Base-by-base conservation (phyloP, 53 echinoderm and acorn worm genomes). In the Mesocentrotus franciscanus region DNA sequence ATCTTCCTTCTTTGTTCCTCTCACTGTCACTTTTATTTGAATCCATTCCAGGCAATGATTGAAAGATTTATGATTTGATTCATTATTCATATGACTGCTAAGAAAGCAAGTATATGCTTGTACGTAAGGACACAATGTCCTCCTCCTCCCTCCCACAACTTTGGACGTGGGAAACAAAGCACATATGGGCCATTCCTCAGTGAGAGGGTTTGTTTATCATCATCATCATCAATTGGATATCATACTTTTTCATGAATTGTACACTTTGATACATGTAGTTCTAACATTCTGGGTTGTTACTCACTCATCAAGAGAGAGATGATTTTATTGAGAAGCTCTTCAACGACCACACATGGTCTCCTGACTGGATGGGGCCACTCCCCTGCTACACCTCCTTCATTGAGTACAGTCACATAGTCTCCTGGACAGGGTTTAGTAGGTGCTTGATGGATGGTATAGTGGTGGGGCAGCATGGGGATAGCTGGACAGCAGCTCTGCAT, bases 401-500 rank as follows among this genome's bases (percentile, higher is more conserved):
- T 99, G 85, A 99, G 95, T 36, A 99, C 90, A 59, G 96, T 33
- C 14, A 95, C 92, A 29, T 94, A 66, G 42, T 85, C 87, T 9
- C 75, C 24, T 22, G 85, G 85, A 55, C 8, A 0, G 60, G 60
- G 30, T 35, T 60, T 27, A 42, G 96, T 33, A 10, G 95, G 61
- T 29, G 83, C 8, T 18, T 29, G 18, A 56, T 83, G 87, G 62
- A 42, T n/a, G 17, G 79, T 56, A 4, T 61, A 90, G n/a, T 78
- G 87, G 58, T 70, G 84, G 66, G 94, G 81, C 61, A 93, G 85
- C 60, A 99, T 93, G 26, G 99, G 94, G 26, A 99, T 97, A 56
- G 95, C 78, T 2, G 97, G 99, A 56, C 97, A 97, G 85, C 99
- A 99, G 56, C 97, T 99, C 64, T 98, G 97, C 59, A 99, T 96